Evolutionary conservation across 2,888 invertebrate species (phyloP).

Genomic region (Helleia helle): DNA sequence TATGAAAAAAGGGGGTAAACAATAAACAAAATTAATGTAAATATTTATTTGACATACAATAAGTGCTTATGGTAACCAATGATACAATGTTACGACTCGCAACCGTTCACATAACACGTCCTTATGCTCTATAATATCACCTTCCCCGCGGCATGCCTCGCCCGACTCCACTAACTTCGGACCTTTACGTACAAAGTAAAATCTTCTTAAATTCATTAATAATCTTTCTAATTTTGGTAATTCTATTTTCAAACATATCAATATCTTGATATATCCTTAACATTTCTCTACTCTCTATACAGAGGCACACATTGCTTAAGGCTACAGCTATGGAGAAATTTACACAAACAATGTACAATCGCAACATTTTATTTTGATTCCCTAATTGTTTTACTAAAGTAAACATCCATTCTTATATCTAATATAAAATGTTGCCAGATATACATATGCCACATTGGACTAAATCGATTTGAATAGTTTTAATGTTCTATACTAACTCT

Average conservation of each 20-base stretch:
- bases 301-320: slow-evolving; percentile 68
- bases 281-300: slow-evolving; percentile 50
- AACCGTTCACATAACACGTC: slow-evolving; percentile 34
- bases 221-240: slow-evolving; percentile 30
- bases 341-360: slow-evolving; percentile 1
- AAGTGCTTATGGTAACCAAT: slow-evolving; percentile 72
- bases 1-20: slow-evolving; percentile 7
- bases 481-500: slow-evolving; percentile 42
- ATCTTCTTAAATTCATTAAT: slow-evolving; percentile 25
- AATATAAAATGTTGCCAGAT: slow-evolving; percentile 14
- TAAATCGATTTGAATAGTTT: slow-evolving; percentile 23
- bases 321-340: slow-evolving; percentile 3
- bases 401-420: no score
- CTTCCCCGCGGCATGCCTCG: slow-evolving; percentile 31
- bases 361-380: no score
- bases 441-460: slow-evolving; percentile 19
- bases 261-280: slow-evolving; percentile 26
- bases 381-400: no score
- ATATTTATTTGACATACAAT: slow-evolving; percentile 74
- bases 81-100: slow-evolving; percentile 58
- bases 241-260: slow-evolving; percentile 15
- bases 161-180: slow-evolving; percentile 9
- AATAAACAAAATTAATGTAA: slow-evolving; percentile 50
- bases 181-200: slow-evolving; percentile 26
- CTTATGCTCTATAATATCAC: slow-evolving; percentile 41